Evolutionary conservation across 2,888 invertebrate genomes (phyloP).

Genomic region (Coecobrya sp.): DNA sequence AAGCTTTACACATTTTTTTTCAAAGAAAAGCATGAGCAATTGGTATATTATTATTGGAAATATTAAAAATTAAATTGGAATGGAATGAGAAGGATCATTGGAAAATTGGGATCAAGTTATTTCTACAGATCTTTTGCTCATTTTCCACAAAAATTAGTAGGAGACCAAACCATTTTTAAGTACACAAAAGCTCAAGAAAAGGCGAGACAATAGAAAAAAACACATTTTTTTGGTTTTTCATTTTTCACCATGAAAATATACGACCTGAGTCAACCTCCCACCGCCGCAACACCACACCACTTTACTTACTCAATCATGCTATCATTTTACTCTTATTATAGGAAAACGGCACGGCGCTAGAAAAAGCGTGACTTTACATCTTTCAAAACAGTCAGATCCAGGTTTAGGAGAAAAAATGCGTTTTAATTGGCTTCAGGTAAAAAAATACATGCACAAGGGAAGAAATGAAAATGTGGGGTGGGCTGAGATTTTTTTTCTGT

Average conservation of each 20-base stretch:
- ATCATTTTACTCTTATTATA: constrained; percentile 23
- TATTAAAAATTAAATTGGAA: constrained; percentile 63
- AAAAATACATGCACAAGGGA: background rate
- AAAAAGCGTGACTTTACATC: constrained; percentile 71
- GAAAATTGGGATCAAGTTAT: constrained; percentile 69
- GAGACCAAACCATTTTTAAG: background rate
- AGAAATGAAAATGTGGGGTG: constrained; percentile 65
- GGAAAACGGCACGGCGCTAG: constrained; percentile 33
- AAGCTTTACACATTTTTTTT: background rate
- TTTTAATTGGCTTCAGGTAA: constrained; percentile 72
- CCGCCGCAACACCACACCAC: constrained; percentile 43
- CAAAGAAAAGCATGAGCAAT: background rate
- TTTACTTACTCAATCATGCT: constrained; percentile 39
- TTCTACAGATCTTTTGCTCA: constrained; percentile 1
- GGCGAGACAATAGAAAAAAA: constrained; percentile 43
- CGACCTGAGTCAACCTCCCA: constrained; percentile 65
- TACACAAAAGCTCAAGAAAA: constrained; percentile 18
- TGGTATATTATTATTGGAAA: constrained; percentile 53
- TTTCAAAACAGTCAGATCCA: constrained; percentile 55
- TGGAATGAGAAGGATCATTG: constrained; percentile 50
- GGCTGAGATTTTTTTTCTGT: constrained; percentile 56
- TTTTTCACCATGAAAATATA: constrained; percentile 53
- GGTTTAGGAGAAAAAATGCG: constrained; percentile 25
- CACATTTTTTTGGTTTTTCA: constrained; percentile 42
- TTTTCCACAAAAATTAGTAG: background rate